Percentiles rank a stretch among this genome's conserved stretches.
Evolutionary conservation across 2,113 vertebrate genomes (phyloP).

Genomic region (Ramphastos sulfuratus): DNA sequence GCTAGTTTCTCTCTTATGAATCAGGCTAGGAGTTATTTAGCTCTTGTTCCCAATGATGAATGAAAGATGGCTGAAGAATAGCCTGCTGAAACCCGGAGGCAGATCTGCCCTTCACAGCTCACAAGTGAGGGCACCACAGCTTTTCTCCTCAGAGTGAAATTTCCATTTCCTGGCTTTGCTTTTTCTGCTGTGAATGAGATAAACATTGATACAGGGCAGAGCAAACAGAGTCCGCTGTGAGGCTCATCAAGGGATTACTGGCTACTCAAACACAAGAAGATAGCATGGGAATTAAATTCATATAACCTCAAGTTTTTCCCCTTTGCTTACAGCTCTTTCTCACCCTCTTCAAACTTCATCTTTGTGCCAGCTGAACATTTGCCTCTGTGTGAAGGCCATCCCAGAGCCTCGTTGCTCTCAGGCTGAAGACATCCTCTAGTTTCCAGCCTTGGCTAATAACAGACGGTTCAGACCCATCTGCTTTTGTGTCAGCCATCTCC

Average conservation of each 20-base stretch:
- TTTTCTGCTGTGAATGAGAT: background rate
- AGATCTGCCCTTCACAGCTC: conserved; percentile 3
- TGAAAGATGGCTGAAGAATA: conserved; percentile 4
- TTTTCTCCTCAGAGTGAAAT: background rate
- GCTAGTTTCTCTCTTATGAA: background rate
- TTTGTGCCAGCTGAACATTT: background rate
- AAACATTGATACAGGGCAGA: conserved; percentile 21
- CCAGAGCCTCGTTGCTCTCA: background rate
- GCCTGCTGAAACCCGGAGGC: background rate
- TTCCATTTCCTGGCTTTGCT: background rate
- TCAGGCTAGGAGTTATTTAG: background rate
- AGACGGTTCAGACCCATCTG: background rate
- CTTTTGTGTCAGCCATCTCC: background rate
- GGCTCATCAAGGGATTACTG: background rate
- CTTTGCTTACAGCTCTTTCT: background rate
- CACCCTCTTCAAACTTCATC: background rate
- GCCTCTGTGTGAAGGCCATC: background rate
- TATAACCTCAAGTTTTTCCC: background rate
- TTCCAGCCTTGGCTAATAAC: background rate
- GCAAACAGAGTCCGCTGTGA: background rate
- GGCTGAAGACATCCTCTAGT: background rate
- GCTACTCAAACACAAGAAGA: conserved; percentile 32
- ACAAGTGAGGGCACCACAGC: fast-evolving
- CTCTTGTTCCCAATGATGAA: background rate
- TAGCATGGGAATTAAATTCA: background rate